Conservation (phyloP, 2,113 vertebrate genomes). For the Rhinolophus sinicus region DNA sequence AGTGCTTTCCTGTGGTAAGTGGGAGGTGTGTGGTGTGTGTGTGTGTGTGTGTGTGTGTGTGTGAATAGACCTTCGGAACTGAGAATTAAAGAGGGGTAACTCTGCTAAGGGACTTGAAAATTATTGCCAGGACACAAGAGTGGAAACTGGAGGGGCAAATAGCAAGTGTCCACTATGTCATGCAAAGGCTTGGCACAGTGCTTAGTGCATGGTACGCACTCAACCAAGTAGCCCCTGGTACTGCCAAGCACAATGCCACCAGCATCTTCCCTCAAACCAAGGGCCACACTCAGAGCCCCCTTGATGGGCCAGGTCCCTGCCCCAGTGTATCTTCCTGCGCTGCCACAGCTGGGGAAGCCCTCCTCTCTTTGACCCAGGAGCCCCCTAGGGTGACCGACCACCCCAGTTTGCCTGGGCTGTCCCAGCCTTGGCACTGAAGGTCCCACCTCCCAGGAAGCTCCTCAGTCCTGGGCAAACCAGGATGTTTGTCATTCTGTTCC, state of each 20-base stretch:
- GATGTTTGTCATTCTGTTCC: neutral
- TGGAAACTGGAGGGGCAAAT: neutral
- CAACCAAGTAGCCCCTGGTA: neutral
- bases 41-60: neutral
- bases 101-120: neutral
- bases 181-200: neutral
- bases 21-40: neutral
- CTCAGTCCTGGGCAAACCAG: neutral
- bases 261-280: no score
- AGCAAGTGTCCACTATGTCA: neutral
- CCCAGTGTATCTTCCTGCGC: neutral
- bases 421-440: neutral
- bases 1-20: neutral
- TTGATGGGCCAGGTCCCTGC: no score
- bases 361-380: neutral
- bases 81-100: neutral
- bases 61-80: neutral
- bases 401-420: neutral
- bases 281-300: neutral
- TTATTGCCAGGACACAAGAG: neutral
- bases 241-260: neutral
- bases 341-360: neutral
- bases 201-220: neutral
- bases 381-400: neutral
- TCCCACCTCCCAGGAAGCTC: neutral